phyloP scores from a whole-genome alignment of 2,113 vertebrate species.

The Apteryx owenii region DNA sequence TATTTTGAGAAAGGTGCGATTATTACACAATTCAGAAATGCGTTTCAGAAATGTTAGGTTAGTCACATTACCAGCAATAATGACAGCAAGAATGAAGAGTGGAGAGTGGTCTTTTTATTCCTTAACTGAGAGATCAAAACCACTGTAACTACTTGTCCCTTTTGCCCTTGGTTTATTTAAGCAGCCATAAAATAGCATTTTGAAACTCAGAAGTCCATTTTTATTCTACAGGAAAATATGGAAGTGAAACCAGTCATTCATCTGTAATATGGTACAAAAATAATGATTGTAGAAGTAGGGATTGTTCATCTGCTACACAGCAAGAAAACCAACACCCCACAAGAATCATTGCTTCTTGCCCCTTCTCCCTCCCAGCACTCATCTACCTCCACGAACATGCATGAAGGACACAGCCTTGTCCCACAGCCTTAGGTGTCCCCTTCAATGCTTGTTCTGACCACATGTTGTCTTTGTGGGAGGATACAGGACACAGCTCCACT shows the following conservation, averaged over 20 bases:
- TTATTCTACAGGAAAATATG: background rate
- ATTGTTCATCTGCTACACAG: background rate
- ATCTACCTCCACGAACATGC: background rate
- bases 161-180: background rate
- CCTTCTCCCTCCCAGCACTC: background rate
- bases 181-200: background rate
- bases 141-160: background rate
- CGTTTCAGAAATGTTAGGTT: background rate
- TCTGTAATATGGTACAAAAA: background rate
- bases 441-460: background rate
- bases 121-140: background rate
- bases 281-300: background rate
- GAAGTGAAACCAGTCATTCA: background rate
- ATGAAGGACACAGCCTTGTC: background rate
- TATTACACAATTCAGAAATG: background rate
- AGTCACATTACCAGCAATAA: background rate
- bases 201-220: background rate
- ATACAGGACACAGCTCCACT: background rate
- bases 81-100: background rate
- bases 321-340: accelerated
- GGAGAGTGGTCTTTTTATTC: background rate
- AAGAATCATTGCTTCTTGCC: background rate
- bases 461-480: accelerated
- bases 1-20: background rate
- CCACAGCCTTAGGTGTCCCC: background rate